Percentiles rank a stretch among this genome's conserved stretches.
These are phyloP conservation scores for Apotomis turbidana DNA, from an alignment of 2,888 invertebrate species.

Conservation along the genomic window DNA sequence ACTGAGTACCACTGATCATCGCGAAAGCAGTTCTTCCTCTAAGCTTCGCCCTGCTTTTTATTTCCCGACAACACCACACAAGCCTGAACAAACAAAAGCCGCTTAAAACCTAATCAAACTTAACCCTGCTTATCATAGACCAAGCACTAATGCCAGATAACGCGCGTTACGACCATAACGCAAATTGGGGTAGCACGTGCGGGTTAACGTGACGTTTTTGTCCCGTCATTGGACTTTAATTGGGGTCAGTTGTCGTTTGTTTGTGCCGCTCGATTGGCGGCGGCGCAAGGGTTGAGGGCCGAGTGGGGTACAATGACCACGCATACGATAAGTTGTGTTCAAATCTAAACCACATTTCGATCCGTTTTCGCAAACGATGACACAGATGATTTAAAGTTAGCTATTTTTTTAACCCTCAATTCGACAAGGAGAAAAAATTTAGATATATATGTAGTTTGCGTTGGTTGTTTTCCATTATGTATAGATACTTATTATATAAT, in stretches of 20 bases:
- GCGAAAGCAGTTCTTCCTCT: too few species aligned
- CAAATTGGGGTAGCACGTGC: slow-evolving; percentile 37
- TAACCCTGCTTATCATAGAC: slow-evolving; percentile 29
- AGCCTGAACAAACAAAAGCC: not conserved
- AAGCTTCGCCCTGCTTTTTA: too few species aligned
- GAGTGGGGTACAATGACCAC: slow-evolving; percentile 1
- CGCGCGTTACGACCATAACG: slow-evolving; percentile 29
- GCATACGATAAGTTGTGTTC: too few species aligned
- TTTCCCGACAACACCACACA: not conserved
- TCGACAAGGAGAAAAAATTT: too few species aligned
- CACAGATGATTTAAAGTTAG: too few species aligned
- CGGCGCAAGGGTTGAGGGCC: slow-evolving; percentile 25
- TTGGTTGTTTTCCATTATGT: too few species aligned
- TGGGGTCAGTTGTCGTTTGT: slow-evolving; percentile 41
- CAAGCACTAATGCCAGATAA: slow-evolving; percentile 34
- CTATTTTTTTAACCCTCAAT: too few species aligned
- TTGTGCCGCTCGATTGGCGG: slow-evolving; percentile 38
- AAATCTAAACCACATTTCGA: too few species aligned
- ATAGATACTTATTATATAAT: too few species aligned
- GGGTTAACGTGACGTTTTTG: slow-evolving; percentile 40
- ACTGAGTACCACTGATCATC: too few species aligned
- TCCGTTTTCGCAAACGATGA: too few species aligned
- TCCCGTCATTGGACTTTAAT: slow-evolving; percentile 42
- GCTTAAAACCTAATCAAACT: slow-evolving; percentile 32
- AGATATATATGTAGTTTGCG: too few species aligned